Conservation (phyloP, 2,888 invertebrate genomes). For the Platycnemis pennipes region DNA sequence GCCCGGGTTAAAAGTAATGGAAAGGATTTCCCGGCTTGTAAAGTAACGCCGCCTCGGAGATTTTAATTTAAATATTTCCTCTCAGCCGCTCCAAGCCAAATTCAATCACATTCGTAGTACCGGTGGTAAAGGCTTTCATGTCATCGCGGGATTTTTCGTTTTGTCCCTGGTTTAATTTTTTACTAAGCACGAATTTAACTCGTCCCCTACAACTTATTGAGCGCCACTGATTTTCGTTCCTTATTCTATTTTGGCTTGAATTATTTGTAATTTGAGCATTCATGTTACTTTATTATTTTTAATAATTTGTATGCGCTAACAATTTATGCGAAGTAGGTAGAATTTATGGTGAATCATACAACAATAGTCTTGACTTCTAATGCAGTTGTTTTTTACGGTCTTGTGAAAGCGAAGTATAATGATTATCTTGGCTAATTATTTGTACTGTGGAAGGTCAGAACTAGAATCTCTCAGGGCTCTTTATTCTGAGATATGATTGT, state of each 20-base stretch:
- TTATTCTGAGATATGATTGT: no score
- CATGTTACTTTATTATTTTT: background rate
- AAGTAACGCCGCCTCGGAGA: background rate
- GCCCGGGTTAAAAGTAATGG: background rate
- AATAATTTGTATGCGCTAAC: background rate
- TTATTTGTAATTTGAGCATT: background rate
- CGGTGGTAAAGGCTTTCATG: background rate
- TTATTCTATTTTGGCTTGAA: background rate
- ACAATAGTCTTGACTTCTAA: no score
- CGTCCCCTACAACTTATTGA: background rate
- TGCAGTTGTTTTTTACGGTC: no score
- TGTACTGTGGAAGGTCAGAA: no score
- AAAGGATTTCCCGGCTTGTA: background rate
- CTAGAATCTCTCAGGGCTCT: no score
- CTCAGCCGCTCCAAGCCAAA: background rate
- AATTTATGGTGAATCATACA: no score
- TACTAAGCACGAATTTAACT: background rate
- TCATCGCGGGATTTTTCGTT: background rate
- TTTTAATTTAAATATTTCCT: slow-evolving; percentile 17
- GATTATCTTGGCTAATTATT: no score
- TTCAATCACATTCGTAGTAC: background rate
- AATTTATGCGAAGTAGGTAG: background rate
- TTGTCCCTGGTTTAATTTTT: no score
- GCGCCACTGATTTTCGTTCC: background rate
- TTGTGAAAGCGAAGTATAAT: no score